These are phyloP conservation scores for Cydia fagiglandana DNA, from an alignment of 1,140 invertebrate genomes.

Conservation along the genomic window DNA sequence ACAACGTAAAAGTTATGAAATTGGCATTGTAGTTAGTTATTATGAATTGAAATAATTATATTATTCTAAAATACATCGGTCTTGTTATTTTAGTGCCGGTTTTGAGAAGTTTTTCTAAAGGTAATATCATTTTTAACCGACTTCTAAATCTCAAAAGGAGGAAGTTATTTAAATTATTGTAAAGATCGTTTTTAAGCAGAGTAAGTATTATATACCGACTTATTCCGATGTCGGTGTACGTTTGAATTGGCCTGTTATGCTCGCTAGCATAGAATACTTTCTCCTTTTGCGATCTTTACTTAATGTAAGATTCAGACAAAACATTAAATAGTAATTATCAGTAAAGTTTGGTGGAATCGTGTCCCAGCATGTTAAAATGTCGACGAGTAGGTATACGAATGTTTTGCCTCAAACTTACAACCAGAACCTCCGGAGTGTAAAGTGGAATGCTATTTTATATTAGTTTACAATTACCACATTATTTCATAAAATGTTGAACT, in stretches of 20 bases:
- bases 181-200: neutral
- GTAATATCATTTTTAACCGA: neutral
- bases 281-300: too few species aligned
- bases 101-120: neutral
- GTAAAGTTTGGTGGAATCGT: too few species aligned
- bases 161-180: neutral
- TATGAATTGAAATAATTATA: conserved; percentile 79
- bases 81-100: conserved; percentile 60
- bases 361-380: neutral
- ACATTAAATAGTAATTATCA: too few species aligned
- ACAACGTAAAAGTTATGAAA: conserved; percentile 64
- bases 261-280: too few species aligned
- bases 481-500: too few species aligned
- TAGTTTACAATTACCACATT: neutral
- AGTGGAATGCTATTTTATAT: conserved; percentile 10
- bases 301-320: too few species aligned
- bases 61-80: conserved; percentile 77
- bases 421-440: neutral
- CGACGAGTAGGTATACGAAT: neutral
- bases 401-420: conserved; percentile 61
- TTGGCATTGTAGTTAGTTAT: conserved; percentile 79
- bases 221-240: too few species aligned
- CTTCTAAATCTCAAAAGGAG: too few species aligned
- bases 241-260: too few species aligned
- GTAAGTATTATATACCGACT: too few species aligned